phyloP scores from a whole-genome alignment of 2,888 invertebrate species.

The Drosophila acutilabella region DNA sequence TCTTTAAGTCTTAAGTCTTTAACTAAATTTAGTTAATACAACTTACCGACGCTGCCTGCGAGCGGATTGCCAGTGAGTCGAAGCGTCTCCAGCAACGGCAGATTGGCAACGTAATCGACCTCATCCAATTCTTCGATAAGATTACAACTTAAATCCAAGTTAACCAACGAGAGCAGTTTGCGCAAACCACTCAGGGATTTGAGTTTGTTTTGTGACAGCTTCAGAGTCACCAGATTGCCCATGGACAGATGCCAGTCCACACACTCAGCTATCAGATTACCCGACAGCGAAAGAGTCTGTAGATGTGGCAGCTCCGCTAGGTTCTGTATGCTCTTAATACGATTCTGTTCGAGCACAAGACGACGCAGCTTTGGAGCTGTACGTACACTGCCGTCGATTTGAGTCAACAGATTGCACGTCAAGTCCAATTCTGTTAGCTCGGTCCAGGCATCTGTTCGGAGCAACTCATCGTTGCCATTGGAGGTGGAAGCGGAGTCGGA shows the following conservation, averaged over 20 bases:
- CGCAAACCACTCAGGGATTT: conserved; percentile 90
- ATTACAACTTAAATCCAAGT: conserved; percentile 95
- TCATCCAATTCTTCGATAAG: conserved; percentile 92
- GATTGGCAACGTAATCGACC: conserved; percentile 90
- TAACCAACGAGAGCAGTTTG: conserved; percentile 94
- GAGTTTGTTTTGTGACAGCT: conserved; percentile 94
- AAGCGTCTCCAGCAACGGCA: conserved; percentile 95
- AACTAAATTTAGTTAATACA: not conserved
- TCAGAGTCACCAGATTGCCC: conserved; percentile 94
- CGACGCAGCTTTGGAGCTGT: conserved; percentile 90
- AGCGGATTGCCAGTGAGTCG: conserved; percentile 95
- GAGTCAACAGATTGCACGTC: conserved; percentile 91
- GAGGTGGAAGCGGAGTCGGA: conserved; percentile 6
- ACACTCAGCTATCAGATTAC: conserved; percentile 91
- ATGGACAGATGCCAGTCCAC: conserved; percentile 93
- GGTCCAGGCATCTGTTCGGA: conserved; percentile 86
- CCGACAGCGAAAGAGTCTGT: conserved; percentile 91
- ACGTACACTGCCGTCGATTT: conserved; percentile 92
- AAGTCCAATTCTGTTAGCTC: conserved; percentile 90
- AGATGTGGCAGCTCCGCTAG: conserved; percentile 92
- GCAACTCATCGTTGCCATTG: conserved; percentile 31
- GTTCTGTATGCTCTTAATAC: conserved; percentile 90
- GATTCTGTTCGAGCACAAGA: conserved; percentile 92
- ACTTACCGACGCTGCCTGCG: conserved; percentile 86
- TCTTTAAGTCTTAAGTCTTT: not conserved